Percentiles rank a stretch among this genome's conserved stretches.
Conservation (phyloP, 2,797 vertebrate genomes). For the Malurus splendens region DNA sequence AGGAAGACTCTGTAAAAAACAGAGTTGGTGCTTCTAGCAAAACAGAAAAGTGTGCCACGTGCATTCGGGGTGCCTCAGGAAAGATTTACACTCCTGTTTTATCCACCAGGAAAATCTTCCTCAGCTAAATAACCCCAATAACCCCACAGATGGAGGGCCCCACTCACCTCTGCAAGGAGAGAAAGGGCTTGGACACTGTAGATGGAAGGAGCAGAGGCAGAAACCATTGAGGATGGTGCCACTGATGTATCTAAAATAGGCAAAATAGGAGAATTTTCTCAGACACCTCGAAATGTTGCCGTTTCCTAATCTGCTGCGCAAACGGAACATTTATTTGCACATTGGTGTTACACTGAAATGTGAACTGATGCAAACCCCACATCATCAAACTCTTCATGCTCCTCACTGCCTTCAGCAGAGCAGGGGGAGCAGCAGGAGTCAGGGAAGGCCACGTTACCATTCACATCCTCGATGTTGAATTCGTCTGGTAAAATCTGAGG, state of each 20-base stretch:
- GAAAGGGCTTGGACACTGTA: slow-evolving; percentile 96
- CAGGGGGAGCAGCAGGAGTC: neutral
- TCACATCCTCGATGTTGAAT: slow-evolving; percentile 76
- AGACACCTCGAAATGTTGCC: neutral
- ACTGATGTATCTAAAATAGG: slow-evolving; percentile 72
- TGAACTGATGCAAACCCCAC: neutral
- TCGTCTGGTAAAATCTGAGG: slow-evolving; percentile 86
- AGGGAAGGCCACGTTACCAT: slow-evolving; percentile 66
- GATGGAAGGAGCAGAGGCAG: slow-evolving; percentile 89
- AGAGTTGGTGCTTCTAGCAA: neutral
- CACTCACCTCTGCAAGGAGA: slow-evolving; percentile 88
- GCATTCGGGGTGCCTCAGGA: neutral
- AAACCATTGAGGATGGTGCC: slow-evolving; percentile 85
- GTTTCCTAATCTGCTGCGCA: neutral
- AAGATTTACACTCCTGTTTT: neutral
- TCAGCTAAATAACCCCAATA: neutral
- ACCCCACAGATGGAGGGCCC: neutral
- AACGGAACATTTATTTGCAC: neutral
- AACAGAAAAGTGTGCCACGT: neutral
- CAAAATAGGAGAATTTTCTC: neutral
- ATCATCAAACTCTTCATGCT: neutral
- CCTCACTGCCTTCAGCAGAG: neutral
- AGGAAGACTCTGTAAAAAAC: neutral
- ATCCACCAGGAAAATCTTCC: neutral
- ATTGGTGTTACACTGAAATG: neutral